Conservation (phyloP, 2,113 vertebrate species). For the Pheucticus melanocephalus region DNA sequence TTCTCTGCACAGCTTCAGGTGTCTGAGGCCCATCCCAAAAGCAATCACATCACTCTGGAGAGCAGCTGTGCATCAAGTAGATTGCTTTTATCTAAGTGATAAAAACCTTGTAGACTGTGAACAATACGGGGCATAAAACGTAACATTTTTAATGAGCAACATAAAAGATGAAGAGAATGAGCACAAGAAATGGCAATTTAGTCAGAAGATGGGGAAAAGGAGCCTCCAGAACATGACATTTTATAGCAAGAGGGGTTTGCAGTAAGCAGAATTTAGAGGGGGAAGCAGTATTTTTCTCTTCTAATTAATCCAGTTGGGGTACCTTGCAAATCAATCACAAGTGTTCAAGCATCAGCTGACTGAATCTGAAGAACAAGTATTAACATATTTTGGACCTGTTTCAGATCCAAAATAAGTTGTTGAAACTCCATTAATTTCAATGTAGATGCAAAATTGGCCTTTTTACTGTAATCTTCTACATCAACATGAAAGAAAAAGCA, state of each 20-base stretch:
- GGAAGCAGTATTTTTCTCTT: neutral
- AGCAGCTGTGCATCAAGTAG: constrained; percentile 62
- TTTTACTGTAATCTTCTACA: constrained; percentile 51
- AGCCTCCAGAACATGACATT: constrained; percentile 19
- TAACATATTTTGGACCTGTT: neutral
- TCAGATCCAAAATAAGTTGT: neutral
- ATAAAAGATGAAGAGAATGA: constrained; percentile 58
- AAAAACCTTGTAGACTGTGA: constrained; percentile 71
- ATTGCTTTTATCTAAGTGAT: constrained; percentile 71
- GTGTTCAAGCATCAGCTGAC: neutral
- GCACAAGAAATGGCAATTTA: constrained; percentile 45
- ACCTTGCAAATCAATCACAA: neutral
- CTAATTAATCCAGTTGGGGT: constrained; percentile 16
- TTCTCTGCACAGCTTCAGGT: constrained; percentile 24
- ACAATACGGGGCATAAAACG: constrained; percentile 53
- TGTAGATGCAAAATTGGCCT: constrained; percentile 24
- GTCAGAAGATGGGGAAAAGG: neutral
- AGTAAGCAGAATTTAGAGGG: constrained; percentile 21
- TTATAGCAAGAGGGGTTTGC: constrained; percentile 16
- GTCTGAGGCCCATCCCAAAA: constrained; percentile 50
- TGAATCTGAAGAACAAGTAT: neutral
- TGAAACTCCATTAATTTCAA: constrained; percentile 54
- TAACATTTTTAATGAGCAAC: constrained; percentile 64
- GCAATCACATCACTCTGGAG: constrained; percentile 55
- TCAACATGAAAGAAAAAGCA: constrained; percentile 43